Evolutionary conservation across 30 jellyfish, hydroid and myxozoan species (phyloP).

Genomic region (Aurelia sp.): DNA sequence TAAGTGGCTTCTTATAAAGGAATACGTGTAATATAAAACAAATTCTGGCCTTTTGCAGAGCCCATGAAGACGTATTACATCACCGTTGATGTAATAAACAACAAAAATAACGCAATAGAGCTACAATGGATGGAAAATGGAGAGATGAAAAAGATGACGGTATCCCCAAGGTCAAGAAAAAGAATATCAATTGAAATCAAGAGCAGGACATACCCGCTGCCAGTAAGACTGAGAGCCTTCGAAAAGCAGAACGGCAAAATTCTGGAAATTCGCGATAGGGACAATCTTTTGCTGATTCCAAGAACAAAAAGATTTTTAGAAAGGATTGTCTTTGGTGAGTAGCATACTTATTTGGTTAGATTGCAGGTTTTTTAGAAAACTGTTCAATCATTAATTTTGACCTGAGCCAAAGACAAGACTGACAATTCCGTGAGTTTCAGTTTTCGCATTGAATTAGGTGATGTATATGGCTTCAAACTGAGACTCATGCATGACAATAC

Average conservation of each 20-base stretch:
- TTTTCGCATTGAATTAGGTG: too few species aligned
- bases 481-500: too few species aligned
- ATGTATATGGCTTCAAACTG: too few species aligned
- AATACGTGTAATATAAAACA: too few species aligned
- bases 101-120: not conserved
- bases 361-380: too few species aligned
- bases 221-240: constrained; percentile 1
- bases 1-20: too few species aligned
- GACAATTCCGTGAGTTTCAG: too few species aligned
- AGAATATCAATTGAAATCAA: not conserved
- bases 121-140: constrained; percentile 11
- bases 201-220: constrained; percentile 26
- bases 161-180: constrained; percentile 3
- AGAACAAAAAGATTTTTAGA: constrained; percentile 9
- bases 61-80: not conserved
- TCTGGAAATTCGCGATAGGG: constrained; percentile 9
- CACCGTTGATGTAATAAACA: constrained; percentile 14
- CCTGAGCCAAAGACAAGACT: too few species aligned
- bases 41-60: not conserved
- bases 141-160: not conserved
- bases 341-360: too few species aligned
- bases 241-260: not conserved
- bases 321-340: constrained; percentile 36
- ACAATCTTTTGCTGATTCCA: constrained; percentile 25
- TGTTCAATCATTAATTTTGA: too few species aligned